These are phyloP conservation scores for Campodea augens DNA, from an alignment of 1,140 invertebrate species.

Conservation along the genomic window DNA sequence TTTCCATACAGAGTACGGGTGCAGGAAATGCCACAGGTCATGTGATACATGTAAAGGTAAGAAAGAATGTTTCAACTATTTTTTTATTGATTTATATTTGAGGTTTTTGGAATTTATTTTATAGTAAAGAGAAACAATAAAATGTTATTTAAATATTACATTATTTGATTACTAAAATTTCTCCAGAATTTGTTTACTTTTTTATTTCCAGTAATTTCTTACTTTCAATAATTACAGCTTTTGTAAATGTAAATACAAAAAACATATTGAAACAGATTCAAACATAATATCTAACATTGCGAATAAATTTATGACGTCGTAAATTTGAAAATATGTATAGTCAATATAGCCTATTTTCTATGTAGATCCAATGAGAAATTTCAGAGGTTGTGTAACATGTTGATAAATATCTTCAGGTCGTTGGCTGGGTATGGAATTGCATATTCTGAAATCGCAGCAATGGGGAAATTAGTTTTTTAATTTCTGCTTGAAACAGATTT, in stretches of 20 bases:
- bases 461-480: no score
- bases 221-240: not conserved
- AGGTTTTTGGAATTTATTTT: not conserved
- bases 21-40: slow-evolving; percentile 65
- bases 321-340: no score
- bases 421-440: no score
- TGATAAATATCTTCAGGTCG: no score
- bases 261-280: no score
- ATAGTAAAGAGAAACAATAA: not conserved
- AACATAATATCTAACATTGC: no score
- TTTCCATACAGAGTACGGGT: slow-evolving; percentile 54
- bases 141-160: not conserved
- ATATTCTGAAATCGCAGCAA: no score
- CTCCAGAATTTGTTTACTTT: not conserved
- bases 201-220: not conserved
- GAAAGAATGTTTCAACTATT: slow-evolving; percentile 6
- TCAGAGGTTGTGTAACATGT: no score
- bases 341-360: no score
- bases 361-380: no score
- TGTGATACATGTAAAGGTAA: slow-evolving; percentile 57
- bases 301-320: no score
- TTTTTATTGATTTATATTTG: not conserved
- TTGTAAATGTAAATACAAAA: not conserved
- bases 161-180: not conserved
- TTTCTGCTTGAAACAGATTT: no score